phyloP scores from a whole-genome alignment of 2,888 invertebrate species.

The Mimas tiliae region DNA sequence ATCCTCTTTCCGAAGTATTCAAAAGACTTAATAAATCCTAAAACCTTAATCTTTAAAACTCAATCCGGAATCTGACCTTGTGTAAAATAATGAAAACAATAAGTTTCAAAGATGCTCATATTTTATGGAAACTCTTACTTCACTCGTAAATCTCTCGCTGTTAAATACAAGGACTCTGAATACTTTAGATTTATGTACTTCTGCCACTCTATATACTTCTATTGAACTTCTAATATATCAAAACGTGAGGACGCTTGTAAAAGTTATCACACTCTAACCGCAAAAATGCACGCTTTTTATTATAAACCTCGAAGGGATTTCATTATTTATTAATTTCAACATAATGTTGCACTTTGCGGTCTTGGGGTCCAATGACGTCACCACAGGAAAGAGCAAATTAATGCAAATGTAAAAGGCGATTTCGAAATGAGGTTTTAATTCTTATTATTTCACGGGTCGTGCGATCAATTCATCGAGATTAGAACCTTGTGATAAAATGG shows the following conservation, averaged over 20 bases:
- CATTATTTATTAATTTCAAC: slow-evolving; percentile 49
- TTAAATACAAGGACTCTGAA: slow-evolving; percentile 36
- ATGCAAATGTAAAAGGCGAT: slow-evolving; percentile 31
- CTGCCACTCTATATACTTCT: slow-evolving; percentile 36
- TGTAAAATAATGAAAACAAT: slow-evolving; percentile 28
- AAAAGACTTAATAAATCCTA: slow-evolving; percentile 5
- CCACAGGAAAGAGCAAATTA: slow-evolving; percentile 37
- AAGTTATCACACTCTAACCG: slow-evolving; percentile 51
- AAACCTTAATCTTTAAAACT: not conserved
- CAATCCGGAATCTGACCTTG: not conserved
- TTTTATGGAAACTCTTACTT: slow-evolving; percentile 32
- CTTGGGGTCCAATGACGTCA: slow-evolving; percentile 43
- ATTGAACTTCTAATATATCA: slow-evolving; percentile 44
- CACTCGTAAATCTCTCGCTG: slow-evolving; percentile 28
- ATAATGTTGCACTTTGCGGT: slow-evolving; percentile 37
- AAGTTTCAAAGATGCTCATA: slow-evolving; percentile 29
- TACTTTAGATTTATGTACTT: slow-evolving; percentile 36
- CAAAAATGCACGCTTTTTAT: slow-evolving; percentile 54
- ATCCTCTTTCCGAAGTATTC: not conserved
- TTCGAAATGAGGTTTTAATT: slow-evolving; percentile 33
- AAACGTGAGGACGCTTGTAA: slow-evolving; percentile 43
- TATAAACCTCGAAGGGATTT: slow-evolving; percentile 44
- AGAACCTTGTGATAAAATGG: too few relatives aligned
- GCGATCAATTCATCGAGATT: slow-evolving; percentile 24
- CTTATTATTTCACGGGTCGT: slow-evolving; percentile 29